Conservation (phyloP, 2,888 invertebrate genomes). For the Cryptocheilus praepositus region DNA sequence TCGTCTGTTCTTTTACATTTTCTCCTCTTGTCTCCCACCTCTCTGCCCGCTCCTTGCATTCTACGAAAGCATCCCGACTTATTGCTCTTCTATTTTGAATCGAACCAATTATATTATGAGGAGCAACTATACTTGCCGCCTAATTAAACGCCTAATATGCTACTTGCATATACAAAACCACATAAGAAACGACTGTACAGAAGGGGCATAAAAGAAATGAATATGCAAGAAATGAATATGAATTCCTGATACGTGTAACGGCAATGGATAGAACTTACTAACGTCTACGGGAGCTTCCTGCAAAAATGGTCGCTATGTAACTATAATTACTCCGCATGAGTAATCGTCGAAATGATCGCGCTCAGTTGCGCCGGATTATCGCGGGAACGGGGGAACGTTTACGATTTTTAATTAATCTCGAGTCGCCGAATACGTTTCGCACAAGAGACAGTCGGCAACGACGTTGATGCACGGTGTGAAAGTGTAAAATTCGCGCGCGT, state of each 20-base stretch:
- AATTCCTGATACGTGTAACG: too few relatives aligned
- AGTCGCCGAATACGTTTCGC: neutral
- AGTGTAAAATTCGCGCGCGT: too few relatives aligned
- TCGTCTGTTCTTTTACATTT: neutral
- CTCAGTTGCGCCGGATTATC: constrained; percentile 24
- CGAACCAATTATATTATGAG: constrained; percentile 23
- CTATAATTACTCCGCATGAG: too few relatives aligned
- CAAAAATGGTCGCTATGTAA: too few relatives aligned
- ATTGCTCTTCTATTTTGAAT: constrained; percentile 9
- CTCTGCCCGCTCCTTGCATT: constrained; percentile 7
- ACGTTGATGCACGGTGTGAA: too few relatives aligned
- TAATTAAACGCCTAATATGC: constrained; percentile 21
- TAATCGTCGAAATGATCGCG: too few relatives aligned
- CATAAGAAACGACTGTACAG: neutral
- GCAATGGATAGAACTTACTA: too few relatives aligned
- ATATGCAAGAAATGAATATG: too few relatives aligned
- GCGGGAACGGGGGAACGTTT: constrained; percentile 17
- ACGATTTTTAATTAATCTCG: constrained; percentile 54
- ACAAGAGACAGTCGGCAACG: too few relatives aligned
- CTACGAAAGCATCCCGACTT: constrained; percentile 8
- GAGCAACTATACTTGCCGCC: constrained; percentile 4
- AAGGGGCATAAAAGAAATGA: neutral
- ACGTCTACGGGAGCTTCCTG: too few relatives aligned
- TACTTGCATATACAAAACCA: neutral
- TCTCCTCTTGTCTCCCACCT: constrained; percentile 13